Evolutionary conservation across 1,140 invertebrate genomes (phyloP), one percentile per base, ranked within the genome.

Genomic region (Riptortus pedestris): DNA sequence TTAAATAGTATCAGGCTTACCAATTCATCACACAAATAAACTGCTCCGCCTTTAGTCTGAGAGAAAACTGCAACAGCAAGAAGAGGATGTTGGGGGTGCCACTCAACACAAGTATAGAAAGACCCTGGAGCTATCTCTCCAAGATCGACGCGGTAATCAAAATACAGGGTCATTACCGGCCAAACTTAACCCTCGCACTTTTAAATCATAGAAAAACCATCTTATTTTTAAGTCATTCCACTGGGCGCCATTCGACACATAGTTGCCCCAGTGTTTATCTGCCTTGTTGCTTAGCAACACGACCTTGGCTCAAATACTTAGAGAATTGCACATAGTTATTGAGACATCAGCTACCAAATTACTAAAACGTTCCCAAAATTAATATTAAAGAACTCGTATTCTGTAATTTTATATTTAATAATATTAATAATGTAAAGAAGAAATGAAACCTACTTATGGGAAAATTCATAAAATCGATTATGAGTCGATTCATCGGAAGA

Each of bases 11-110:
- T n/a, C n/a, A n/a, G n/a, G 16, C 31, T 28, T 77, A 90, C 88
- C 73, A 85, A 81, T 78, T 95, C 91, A 72, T 92, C 85, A 72
- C 91, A 93, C 66, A 97, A 84, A 62, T 83, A 88, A 1, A 95
- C 85, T 67, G 85, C 85, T 65, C 92, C 91, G 29, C 92, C 91
- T 71, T 83, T 86, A 65, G 91, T 88, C 74, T 91, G 87, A 69
- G 85, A 88, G 74, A 86, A 93, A 2, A 88, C 85, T 14, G 88
- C 86, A 43, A 95, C 83, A 48, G 91, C 92, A 29, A 98, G 75
- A 12, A 72, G 59, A 59, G 66, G 63, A 33, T 70, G 67, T 51
- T 72, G 71, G 1, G 62, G 63, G 59, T 72, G 71, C 68, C 70
- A 72, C 57, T 65, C 67, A 16, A 72, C 48, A 24, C 47, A 31